Evolutionary conservation across 2,888 invertebrate species (phyloP).

Genomic region (Desoria tigrina): DNA sequence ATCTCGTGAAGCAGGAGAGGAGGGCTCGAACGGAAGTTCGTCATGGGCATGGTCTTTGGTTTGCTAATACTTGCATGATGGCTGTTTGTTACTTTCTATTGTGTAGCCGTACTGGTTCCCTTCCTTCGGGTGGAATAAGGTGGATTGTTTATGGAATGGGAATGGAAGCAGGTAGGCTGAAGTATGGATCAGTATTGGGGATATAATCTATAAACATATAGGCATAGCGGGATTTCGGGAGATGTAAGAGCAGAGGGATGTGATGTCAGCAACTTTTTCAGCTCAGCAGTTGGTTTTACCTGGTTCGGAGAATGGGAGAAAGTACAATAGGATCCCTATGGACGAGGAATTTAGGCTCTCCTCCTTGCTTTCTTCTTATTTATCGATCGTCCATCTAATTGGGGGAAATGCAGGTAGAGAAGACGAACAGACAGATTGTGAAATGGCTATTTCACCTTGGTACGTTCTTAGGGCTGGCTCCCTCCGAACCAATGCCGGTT

Average conservation of each 20-base stretch:
- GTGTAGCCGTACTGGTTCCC: no score
- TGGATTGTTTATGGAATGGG: no score
- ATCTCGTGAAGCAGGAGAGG: slow-evolving; percentile 19
- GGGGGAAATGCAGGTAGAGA: slow-evolving; percentile 53
- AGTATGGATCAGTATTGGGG: no score
- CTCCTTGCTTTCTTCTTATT: slow-evolving; percentile 48
- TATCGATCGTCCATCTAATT: slow-evolving; percentile 54
- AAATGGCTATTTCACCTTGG: slow-evolving; percentile 18
- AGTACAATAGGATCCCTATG: slow-evolving; percentile 25
- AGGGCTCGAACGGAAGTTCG: slow-evolving; percentile 16
- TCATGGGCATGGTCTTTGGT: slow-evolving; percentile 8
- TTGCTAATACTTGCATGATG: background rate
- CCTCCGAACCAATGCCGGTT: no score
- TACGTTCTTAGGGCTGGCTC: background rate
- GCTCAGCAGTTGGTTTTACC: background rate
- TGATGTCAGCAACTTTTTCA: no score
- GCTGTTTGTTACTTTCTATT: background rate
- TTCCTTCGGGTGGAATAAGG: no score
- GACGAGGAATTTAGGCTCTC: slow-evolving; percentile 17
- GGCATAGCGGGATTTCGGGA: no score
- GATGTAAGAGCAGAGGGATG: no score
- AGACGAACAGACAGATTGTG: slow-evolving; percentile 20
- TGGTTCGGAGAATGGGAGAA: slow-evolving; percentile 1
- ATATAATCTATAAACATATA: no score
- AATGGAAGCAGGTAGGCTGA: no score